Conservation (phyloP, 2,113 vertebrate species). For the Theristicus caerulescens region DNA sequence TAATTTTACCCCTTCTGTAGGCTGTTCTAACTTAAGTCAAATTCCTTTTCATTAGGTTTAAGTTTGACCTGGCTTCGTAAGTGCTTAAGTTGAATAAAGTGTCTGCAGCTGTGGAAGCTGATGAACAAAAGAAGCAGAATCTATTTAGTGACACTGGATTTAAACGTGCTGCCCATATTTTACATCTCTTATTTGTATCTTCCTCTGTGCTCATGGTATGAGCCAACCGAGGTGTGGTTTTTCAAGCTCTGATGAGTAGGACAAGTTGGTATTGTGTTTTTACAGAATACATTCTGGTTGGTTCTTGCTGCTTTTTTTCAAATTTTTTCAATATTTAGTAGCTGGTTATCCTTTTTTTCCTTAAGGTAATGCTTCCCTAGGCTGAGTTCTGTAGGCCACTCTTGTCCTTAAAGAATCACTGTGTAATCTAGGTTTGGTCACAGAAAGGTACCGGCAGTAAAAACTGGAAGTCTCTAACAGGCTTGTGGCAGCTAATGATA, state of each 20-base stretch:
- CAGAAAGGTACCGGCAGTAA: background rate
- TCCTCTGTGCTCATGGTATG: background rate
- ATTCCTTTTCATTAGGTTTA: background rate
- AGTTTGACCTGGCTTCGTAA: background rate
- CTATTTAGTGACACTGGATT: background rate
- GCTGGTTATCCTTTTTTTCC: background rate
- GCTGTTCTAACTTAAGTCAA: background rate
- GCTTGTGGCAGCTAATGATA: background rate
- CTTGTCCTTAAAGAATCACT: background rate
- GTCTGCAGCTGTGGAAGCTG: background rate
- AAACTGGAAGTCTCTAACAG: background rate
- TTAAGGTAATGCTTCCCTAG: background rate
- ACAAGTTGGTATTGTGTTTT: background rate
- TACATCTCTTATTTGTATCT: background rate
- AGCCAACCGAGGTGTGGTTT: background rate
- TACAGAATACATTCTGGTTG: background rate
- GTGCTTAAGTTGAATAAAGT: background rate
- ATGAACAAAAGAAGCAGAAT: background rate
- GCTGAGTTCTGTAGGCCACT: background rate
- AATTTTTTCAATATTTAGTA: background rate
- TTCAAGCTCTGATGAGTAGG: background rate
- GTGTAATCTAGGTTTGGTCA: background rate
- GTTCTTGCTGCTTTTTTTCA: background rate
- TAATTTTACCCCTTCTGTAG: background rate
- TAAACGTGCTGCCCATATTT: background rate